These are phyloP conservation scores for Hedychridium roseum DNA, from an alignment of 2,888 invertebrate species.

Conservation along the genomic window DNA sequence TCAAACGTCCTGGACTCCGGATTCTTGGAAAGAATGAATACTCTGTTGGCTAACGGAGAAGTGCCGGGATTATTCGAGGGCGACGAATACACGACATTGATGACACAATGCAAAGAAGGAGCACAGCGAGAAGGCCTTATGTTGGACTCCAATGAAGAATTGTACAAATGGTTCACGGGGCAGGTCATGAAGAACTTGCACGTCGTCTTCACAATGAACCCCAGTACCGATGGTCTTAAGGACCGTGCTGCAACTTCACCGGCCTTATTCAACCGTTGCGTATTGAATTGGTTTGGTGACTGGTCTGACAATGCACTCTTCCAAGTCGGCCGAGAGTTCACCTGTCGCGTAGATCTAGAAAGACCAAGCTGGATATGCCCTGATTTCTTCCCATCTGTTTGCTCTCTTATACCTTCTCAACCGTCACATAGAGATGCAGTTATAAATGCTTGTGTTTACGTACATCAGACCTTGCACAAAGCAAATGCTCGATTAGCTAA, in stretches of 20 bases:
- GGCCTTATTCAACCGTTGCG: conserved; percentile 98
- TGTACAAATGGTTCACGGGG: conserved; percentile 99
- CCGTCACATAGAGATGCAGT: conserved; percentile 94
- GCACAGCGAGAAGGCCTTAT: conserved; percentile 97
- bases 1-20: conserved; percentile 98
- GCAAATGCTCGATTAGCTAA: conserved; percentile 91
- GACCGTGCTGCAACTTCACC: conserved; percentile 99
- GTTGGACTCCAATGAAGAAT: conserved; percentile 97
- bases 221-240: conserved; percentile 96
- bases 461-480: conserved; percentile 95
- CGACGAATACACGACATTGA: conserved; percentile 97
- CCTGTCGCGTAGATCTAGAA: conserved; percentile 93
- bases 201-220: conserved; percentile 99
- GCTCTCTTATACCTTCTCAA: conserved; percentile 76
- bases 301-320: conserved; percentile 97
- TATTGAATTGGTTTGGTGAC: conserved; percentile 99
- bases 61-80: conserved; percentile 94
- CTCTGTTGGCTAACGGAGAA: conserved; percentile 97
- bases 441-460: conserved; percentile 98
- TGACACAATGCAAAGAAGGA: conserved; percentile 99
- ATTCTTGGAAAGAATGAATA: conserved; percentile 99
- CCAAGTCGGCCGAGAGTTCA: conserved; percentile 97
- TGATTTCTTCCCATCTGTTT: conserved; percentile 89
- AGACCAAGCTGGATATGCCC: conserved; percentile 86
- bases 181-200: conserved; percentile 99